Base-by-base conservation (phyloP, 2,888 invertebrate species). In the Hoplodrina blanda region DNA sequence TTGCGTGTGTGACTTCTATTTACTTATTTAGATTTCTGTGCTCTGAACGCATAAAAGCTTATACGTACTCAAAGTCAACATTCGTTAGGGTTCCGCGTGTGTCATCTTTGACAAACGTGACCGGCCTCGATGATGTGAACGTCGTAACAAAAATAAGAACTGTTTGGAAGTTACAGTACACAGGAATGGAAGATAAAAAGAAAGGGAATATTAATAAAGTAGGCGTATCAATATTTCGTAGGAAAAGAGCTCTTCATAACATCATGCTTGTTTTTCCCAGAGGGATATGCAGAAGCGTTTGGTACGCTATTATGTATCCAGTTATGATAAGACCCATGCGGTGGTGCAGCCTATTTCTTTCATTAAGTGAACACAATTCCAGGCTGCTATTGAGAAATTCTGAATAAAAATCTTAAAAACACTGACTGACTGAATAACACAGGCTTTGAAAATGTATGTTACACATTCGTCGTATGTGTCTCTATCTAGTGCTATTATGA, bases 81-180 rank as follows among this genome's bases (percentile, higher is more conserved):
- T 94, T 95, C 93, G 94, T 95, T 94, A 94, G 90, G 84, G 90
- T 88, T 89, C 86, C 86, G 85, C 85, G 85, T 89, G 87, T 87
- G 89, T 92, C 91, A 90, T 93, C 93, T 91, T 91, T 91, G 90
- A 87, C 85, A 91, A 87, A 93, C 94, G 94, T 94, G 94, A 94
- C 91, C 80, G 66, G 92, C 78, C 69, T 90, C 61, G 55, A 67
- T 67, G 76, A 87, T 88, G 76, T 71, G 74, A 71, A 76, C 20
- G 72, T 75, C 30, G 54, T 74, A 65, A 41, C 57, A 57, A 60
- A 76, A 76, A 77, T 67, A 62, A 76, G 67, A 64, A 68, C 64
- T 50, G 15, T 17, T 50, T 41, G 25, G 41, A 54, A 44, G 10
- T 46, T 6, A 33, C 19, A 13, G 5, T 13, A 11, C 46, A 57